phyloP scores from a whole-genome alignment of 2,113 vertebrate genomes.

The Mastomys natalensis region DNA sequence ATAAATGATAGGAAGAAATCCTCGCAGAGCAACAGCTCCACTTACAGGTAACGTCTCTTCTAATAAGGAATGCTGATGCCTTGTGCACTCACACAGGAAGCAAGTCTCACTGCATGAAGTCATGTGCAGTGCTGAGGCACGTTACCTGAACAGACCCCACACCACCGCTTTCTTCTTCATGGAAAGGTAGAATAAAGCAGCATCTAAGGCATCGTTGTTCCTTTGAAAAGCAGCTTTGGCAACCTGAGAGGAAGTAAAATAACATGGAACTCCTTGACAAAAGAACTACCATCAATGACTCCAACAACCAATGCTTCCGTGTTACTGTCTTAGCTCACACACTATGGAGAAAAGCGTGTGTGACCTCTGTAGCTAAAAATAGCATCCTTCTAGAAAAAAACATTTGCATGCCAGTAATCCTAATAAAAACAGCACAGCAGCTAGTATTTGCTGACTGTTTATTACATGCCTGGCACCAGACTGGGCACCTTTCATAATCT shows the following conservation, averaged over 20 bases:
- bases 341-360: background rate
- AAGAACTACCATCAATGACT: conserved; percentile 21
- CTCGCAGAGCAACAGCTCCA: background rate
- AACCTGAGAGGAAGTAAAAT: conserved; percentile 84
- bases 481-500: background rate
- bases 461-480: background rate
- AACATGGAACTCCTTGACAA: conserved; percentile 46
- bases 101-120: background rate
- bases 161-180: conserved; percentile 99
- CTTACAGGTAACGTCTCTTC: background rate
- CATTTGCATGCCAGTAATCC: background rate
- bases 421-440: conserved; percentile 5
- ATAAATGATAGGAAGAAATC: background rate
- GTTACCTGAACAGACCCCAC: conserved; percentile 98
- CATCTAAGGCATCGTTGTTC: conserved; percentile 97
- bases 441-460: background rate
- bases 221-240: conserved; percentile 98
- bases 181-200: conserved; percentile 97
- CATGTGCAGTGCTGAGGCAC: background rate
- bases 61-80: background rate
- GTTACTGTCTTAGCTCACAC: background rate
- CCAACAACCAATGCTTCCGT: conserved; percentile 15
- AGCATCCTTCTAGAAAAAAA: background rate
- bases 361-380: background rate
- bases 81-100: background rate